Evolutionary conservation across 2,888 invertebrate genomes (phyloP), one percentile per base, ranked within the genome.

Genomic region (Pandemis cinnamomeana): DNA sequence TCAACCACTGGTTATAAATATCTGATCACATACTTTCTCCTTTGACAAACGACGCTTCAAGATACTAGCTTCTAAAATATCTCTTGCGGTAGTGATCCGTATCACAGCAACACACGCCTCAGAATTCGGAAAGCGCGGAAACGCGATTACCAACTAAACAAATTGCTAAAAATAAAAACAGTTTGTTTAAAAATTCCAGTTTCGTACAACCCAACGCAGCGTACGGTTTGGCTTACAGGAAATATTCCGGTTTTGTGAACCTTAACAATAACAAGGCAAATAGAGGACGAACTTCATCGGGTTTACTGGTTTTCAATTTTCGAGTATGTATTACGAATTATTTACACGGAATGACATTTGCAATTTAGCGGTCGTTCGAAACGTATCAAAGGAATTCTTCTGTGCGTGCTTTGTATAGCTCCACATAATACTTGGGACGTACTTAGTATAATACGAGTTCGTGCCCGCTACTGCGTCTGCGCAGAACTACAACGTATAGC

Each of bases 151-250:
- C 51, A 64, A 70, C 69, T 60, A 73, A 73, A 73, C 73, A 66
- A 66, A 66, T 44, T 62, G 64, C 73, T 73, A 70, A 70, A 73
- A 73, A 73, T 73, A 73, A 70, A 64, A 5, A 42, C 51, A 27
- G 72, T 72, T 72, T 73, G 73, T 73, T 70, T 73, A 73, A 69
- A 71, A 73, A 73, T 70, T 70, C 73, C 69, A 66, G 64, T 73
- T 70, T 58, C 63, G 36, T 70, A 58, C 73, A 66, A 55, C 55
- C 7, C 55, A 55, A 60, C 51, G 27, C 60, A 46, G 20, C 69
- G 69, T 62, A 42, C 58, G 20, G 27, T 20, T 64, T 15, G 20
- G 27, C 13, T 64, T 15, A 7, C 60, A 48, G 27, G 58, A 66
- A 51, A 51, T 63, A 11, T 48, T 42, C 15, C 44, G 48, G 41